Conservation (phyloP, 2,113 vertebrate species). For the Cyanoramphus novaezelandiae region DNA sequence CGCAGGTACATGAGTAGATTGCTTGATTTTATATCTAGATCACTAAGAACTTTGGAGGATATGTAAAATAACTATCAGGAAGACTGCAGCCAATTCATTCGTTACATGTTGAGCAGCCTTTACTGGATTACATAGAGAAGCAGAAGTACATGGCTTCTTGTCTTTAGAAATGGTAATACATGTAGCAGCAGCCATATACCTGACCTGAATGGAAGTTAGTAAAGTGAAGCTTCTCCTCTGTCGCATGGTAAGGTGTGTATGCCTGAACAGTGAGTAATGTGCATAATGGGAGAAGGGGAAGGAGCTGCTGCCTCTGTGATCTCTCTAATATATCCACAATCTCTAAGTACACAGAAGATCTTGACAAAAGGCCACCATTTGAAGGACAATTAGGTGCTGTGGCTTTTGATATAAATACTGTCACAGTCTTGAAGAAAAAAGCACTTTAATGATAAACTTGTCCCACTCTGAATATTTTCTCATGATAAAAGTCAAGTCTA, state of each 20-base stretch:
- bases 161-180: neutral
- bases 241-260: fast-evolving
- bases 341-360: neutral
- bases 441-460: neutral
- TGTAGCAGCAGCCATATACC: neutral
- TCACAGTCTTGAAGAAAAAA: neutral
- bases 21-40: neutral
- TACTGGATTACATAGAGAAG: fast-evolving
- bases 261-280: neutral
- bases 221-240: neutral
- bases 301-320: neutral
- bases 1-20: neutral
- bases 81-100: neutral
- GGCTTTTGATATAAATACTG: neutral
- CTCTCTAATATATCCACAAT: fast-evolving
- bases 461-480: neutral
- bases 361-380: neutral
- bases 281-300: neutral
- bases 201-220: neutral
- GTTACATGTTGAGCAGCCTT: neutral
- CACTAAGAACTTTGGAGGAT: neutral
- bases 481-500: neutral
- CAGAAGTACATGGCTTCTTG: neutral
- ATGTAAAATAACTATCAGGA: neutral
- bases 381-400: neutral